Evolutionary conservation across 2,113 vertebrate species (phyloP), one percentile per base, ranked within the genome.

Genomic region (Romanogobio albipinnatus): DNA sequence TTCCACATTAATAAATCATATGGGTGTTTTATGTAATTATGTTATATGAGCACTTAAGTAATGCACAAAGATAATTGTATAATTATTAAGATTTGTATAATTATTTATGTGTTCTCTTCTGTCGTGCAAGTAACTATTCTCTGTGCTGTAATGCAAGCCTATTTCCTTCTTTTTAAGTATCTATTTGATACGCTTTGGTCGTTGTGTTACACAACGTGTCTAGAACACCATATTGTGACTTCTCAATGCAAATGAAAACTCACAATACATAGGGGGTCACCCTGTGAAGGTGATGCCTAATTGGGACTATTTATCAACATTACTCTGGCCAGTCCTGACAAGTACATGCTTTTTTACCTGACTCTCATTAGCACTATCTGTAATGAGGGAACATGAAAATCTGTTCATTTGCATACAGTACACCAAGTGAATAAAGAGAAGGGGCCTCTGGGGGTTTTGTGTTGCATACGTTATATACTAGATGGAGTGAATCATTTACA

Each of bases 351-450:
- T 89, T 91, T 86, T 64, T 86, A 84, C 85, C 88, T 89, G 89
- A 89, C 91, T 91, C 90, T 93, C 92, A 94, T 94, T 92, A 94
- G 90, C 85, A 71, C 90, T 92, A 92, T 93, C 93, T 90, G 89
- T 89, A 92, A 92, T 83, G 87, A 92, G 84, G 79, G 61, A 66
- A 74, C 82, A 82, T 62, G 53, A 71, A 78, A 80, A 91, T 91
- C 91, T 90, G 43, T 49, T 64, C 64, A 91, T 93, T 92, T 87
- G 90, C 90, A 91, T 91, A 85, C 76, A 86, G 85, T 79, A 84
- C 64, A 73, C 83, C 45, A 82, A 45, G 76, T 68, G 76, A 78
- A 83, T 85, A 51, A 56, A 79, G 58, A 79, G 47, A 45, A 82
- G 61, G 74, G 24, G 49, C 61, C 39, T 53, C 39, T 76, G n/a